These are phyloP conservation scores for Scaptomyza graminum DNA, from an alignment of 1,140 invertebrate genomes.

Conservation along the genomic window DNA sequence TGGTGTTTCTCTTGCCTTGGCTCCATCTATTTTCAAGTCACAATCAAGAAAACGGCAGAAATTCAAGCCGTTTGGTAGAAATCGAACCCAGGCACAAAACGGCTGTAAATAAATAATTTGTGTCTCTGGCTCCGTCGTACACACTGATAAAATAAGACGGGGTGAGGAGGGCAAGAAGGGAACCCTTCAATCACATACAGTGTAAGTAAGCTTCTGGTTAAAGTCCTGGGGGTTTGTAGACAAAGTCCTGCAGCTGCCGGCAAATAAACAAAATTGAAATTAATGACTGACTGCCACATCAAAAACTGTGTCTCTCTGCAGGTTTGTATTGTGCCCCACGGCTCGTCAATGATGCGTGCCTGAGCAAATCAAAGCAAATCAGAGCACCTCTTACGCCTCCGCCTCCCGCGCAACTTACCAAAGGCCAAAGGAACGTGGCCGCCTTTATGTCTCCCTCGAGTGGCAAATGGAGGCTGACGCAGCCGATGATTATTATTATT, in stretches of 20 bases:
- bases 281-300: conserved; percentile 53
- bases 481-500: conserved; percentile 42
- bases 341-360: conserved; percentile 51
- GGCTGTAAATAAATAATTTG: conserved; percentile 75
- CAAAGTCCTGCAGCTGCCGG: not conserved
- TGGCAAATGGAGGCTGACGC: conserved; percentile 23
- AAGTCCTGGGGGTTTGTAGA: not conserved
- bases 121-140: conserved; percentile 45
- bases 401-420: conserved; percentile 18
- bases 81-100: conserved; percentile 25
- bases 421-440: conserved; percentile 6
- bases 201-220: not conserved
- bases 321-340: conserved; percentile 26
- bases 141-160: conserved; percentile 3
- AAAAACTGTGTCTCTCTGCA: not conserved
- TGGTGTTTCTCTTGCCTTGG: too few species aligned
- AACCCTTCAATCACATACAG: conserved; percentile 43
- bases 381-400: conserved; percentile 1
- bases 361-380: conserved; percentile 57
- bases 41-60: not conserved
- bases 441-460: conserved; percentile 42
- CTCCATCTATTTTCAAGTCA: too few species aligned
- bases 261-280: conserved; percentile 67
- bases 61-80: not conserved
- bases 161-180: not conserved